Conservation (phyloP, 2,797 vertebrate genomes). For the Sebastes oblongus region DNA sequence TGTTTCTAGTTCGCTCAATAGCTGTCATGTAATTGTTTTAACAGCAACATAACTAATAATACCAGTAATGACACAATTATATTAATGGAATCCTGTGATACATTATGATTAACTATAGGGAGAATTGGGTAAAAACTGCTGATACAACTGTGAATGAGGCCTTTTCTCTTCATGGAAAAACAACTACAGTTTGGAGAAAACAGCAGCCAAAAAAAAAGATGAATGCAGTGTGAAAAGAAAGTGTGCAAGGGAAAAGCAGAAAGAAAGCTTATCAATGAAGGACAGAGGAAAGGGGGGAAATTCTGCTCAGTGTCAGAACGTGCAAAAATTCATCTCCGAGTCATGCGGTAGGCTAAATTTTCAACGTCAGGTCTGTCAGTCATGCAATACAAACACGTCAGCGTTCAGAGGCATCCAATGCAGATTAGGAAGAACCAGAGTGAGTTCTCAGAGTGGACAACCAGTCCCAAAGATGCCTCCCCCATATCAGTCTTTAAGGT, state of each 20-base stretch:
- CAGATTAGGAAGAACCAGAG: conserved; percentile 11
- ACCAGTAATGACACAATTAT: background rate
- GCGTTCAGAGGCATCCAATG: conserved; percentile 38
- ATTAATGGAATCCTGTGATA: background rate
- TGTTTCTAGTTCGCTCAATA: background rate
- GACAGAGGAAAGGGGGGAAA: conserved; percentile 76
- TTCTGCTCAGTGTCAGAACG: conserved; percentile 31
- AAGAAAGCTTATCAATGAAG: conserved; percentile 30
- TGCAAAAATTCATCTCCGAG: conserved; percentile 50
- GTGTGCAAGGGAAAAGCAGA: conserved; percentile 63
- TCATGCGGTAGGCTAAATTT: conserved; percentile 61
- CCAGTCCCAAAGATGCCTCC: conserved; percentile 37
- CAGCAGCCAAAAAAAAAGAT: conserved; percentile 36
- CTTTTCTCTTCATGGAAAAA: conserved; percentile 42
- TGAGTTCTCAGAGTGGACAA: conserved; percentile 13
- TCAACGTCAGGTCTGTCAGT: conserved; percentile 57
- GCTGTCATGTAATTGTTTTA: background rate
- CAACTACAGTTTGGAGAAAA: conserved; percentile 46
- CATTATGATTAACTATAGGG: background rate
- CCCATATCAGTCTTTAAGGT: conserved; percentile 15
- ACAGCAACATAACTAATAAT: background rate
- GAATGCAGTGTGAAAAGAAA: conserved; percentile 79
- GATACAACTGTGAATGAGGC: conserved; percentile 59
- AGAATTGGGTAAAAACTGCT: background rate
- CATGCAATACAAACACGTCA: conserved; percentile 61